phyloP scores from a whole-genome alignment of 2,113 vertebrate genomes.

The Potamarius usumacintae region DNA sequence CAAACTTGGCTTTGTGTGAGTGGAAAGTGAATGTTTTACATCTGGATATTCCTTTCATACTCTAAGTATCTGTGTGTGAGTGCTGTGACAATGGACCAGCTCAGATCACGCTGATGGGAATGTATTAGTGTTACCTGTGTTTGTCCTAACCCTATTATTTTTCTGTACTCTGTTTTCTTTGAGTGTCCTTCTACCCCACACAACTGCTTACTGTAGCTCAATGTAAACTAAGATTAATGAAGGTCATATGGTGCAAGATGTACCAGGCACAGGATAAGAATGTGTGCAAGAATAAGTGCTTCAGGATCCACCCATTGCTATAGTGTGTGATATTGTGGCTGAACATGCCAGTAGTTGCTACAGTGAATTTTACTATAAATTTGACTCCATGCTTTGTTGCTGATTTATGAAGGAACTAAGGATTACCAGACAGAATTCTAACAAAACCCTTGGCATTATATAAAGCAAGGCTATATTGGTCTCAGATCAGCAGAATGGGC shows the following conservation, averaged over 20 bases:
- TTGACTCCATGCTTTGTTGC: not conserved
- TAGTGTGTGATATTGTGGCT: not conserved
- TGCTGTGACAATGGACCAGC: not conserved
- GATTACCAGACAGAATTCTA: not conserved
- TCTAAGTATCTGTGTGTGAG: not conserved
- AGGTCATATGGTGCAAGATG: slow-evolving; percentile 6
- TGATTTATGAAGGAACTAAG: not conserved
- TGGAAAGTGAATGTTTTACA: not conserved
- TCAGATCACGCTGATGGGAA: not conserved
- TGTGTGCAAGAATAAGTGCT: not conserved
- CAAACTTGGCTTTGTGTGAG: not conserved
- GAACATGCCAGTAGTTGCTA: not conserved
- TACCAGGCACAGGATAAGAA: slow-evolving; percentile 1
- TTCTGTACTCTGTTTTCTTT: too few species aligned
- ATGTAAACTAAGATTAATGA: not conserved
- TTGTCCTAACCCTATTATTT: not conserved
- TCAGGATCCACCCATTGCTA: not conserved
- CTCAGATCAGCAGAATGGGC: not conserved
- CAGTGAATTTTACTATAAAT: not conserved
- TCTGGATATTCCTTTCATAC: not conserved
- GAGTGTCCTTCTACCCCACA: not conserved
- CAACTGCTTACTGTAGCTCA: not conserved
- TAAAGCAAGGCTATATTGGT: not conserved
- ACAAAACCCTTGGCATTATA: not conserved
- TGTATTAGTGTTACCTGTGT: not conserved